Percentiles rank a stretch among this genome's conserved stretches.
Conservation (phyloP, 2,888 invertebrate genomes). For the Pachydiplax longipennis region DNA sequence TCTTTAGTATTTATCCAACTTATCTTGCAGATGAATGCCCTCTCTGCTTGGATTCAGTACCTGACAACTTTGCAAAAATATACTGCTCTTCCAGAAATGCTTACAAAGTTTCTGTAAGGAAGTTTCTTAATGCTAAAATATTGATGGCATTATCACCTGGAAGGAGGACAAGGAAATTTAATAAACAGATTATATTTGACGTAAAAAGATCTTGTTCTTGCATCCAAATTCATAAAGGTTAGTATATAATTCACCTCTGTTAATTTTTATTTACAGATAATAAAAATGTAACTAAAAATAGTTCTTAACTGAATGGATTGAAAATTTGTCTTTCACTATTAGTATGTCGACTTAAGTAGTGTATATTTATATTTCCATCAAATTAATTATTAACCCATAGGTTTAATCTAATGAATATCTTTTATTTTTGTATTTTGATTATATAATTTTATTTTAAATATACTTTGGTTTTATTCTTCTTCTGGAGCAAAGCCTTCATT, state of each 20-base stretch:
- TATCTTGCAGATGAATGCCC: slow-evolving; percentile 47
- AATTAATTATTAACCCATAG: no score
- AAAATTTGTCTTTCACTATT: no score
- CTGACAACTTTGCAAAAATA: slow-evolving; percentile 46
- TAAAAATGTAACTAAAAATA: neutral
- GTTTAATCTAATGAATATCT: no score
- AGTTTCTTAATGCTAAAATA: slow-evolving; percentile 46
- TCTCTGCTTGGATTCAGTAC: slow-evolving; percentile 45
- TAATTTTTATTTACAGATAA: neutral
- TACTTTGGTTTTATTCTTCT: no score
- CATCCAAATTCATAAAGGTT: slow-evolving; percentile 48
- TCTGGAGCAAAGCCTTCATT: no score
- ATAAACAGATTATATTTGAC: slow-evolving; percentile 35
- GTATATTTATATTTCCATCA: no score
- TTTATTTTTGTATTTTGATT: no score
- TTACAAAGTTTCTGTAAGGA: slow-evolving; percentile 48
- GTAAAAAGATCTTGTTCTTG: slow-evolving; percentile 47
- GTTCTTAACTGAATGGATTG: no score
- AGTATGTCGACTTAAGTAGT: no score
- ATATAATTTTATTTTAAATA: no score
- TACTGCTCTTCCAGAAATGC: slow-evolving; percentile 49
- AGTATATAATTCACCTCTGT: neutral
- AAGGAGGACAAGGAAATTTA: slow-evolving; percentile 45
- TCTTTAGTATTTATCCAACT: no score
- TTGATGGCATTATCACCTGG: slow-evolving; percentile 48